Evolutionary conservation across 2,797 vertebrate species (phyloP), one percentile per base, ranked within the genome.

Genomic region (Vireo griseus): DNA sequence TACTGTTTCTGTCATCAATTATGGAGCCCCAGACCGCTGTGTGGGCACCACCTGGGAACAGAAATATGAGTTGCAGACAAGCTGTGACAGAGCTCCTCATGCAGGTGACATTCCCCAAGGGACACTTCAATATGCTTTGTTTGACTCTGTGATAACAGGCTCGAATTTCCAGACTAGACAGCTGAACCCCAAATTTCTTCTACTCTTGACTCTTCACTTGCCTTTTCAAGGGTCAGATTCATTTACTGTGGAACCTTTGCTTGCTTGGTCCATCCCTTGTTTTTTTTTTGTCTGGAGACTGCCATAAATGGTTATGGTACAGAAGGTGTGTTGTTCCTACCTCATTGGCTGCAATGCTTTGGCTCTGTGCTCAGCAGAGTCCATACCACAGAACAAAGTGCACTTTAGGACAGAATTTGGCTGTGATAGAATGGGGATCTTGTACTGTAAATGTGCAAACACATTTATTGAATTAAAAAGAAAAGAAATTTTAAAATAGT

Each of bases 41-140:
- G 25, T 4, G 1, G 35, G n/a, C 9, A 7, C 16, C 16, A 29
- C 13, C 11, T 39, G 39, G 73, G 28, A 68, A 20, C 28, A 75
- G 19, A 15, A 1, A 1, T 3, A 6, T 0, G 14, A 72, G 33
- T 11, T 59, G 26, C 68, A 83, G 33, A 8, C 4, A 9, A 29
- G 9, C 2, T 54, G 21, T 59, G 44, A 3, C 3, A 18, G 26
- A 66, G 13, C 8, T 45, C 9, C 15, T 78, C 10, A 3, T 5
- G 5, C 13, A 31, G 16, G 24, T 44, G 57, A 11, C 1, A 2
- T 37, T 74, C 9, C 9, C 52, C 62, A 45, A 48, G n/a, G 45
- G 17, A 22, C 6, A 1, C 63, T 84, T 55, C 57, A 67, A 9
- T 7, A 1, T 16, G 21, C 11, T 58, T 37, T 4, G 0, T 35